Conservation (phyloP, 1,140 invertebrate genomes). For the Ceratina australensis region DNA sequence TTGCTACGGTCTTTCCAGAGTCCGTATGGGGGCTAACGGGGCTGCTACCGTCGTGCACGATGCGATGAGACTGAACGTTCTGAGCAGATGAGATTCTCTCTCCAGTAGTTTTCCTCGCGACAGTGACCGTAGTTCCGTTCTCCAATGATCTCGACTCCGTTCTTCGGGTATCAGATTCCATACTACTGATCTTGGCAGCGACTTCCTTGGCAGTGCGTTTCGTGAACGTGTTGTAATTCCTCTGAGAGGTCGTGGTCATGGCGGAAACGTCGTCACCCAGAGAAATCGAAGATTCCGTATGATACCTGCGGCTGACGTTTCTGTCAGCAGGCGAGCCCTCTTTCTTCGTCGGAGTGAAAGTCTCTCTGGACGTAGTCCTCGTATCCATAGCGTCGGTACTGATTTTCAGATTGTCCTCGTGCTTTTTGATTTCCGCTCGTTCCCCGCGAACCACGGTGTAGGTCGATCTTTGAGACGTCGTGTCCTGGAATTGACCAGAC, state of each 20-base stretch:
- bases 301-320: slow-evolving; percentile 77
- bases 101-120: slow-evolving; percentile 71
- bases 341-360: slow-evolving; percentile 77
- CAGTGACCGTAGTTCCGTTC: slow-evolving; percentile 81
- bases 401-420: slow-evolving; percentile 80
- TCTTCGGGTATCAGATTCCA: slow-evolving; percentile 57
- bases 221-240: slow-evolving; percentile 82
- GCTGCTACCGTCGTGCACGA: slow-evolving; percentile 15
- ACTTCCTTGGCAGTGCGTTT: slow-evolving; percentile 74
- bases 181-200: slow-evolving; percentile 58
- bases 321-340: slow-evolving; percentile 62
- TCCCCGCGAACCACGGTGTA: slow-evolving; percentile 79
- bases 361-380: slow-evolving; percentile 78
- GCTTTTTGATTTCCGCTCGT: slow-evolving; percentile 80
- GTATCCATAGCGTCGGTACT: slow-evolving; percentile 80
- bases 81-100: slow-evolving; percentile 35
- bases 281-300: slow-evolving; percentile 84
- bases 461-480: slow-evolving; percentile 77
- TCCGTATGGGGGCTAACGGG: slow-evolving; percentile 24
- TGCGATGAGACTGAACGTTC: slow-evolving; percentile 20
- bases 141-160: slow-evolving; percentile 76
- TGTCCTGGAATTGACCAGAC: slow-evolving; percentile 78
- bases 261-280: slow-evolving; percentile 81
- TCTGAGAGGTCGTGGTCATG: slow-evolving; percentile 82
- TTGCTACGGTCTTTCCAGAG: not conserved